Percentiles rank a stretch among this genome's conserved stretches.
Conservation (phyloP, 2,113 vertebrate genomes). For the Corvus cornix region DNA sequence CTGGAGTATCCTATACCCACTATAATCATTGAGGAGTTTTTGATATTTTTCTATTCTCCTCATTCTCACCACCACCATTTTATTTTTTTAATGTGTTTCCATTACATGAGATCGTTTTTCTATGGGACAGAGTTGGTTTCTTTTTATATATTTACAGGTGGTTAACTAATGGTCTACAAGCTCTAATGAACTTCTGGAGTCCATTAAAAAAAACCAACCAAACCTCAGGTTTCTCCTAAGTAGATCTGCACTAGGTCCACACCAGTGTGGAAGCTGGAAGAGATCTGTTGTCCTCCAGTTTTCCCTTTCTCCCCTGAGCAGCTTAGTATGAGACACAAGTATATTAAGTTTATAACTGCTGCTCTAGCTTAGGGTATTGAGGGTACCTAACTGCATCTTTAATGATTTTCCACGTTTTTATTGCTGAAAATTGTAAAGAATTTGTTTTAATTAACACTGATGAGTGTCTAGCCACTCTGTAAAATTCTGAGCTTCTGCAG, state of each 20-base stretch:
- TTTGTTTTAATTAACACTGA: background rate
- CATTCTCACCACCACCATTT: background rate
- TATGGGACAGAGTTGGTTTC: background rate
- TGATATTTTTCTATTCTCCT: background rate
- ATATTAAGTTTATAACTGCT: background rate
- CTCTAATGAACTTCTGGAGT: background rate
- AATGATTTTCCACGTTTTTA: background rate
- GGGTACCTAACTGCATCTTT: background rate
- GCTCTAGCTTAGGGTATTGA: background rate
- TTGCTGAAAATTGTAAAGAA: background rate
- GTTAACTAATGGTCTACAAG: background rate
- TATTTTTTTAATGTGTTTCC: background rate
- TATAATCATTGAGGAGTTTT: background rate
- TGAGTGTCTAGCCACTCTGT: background rate
- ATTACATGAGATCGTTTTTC: background rate
- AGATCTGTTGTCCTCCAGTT: background rate
- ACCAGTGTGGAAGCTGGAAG: background rate
- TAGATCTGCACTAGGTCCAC: background rate
- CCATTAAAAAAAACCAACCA: background rate
- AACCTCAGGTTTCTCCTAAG: fast-evolving
- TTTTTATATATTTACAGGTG: background rate
- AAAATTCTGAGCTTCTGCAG: background rate
- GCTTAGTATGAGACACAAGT: background rate
- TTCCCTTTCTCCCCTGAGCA: background rate
- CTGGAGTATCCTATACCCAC: background rate